Percentiles rank a stretch among this genome's conserved stretches.
Conservation (phyloP, 1,140 invertebrate species). For the Neotoxoptera formosana region DNA sequence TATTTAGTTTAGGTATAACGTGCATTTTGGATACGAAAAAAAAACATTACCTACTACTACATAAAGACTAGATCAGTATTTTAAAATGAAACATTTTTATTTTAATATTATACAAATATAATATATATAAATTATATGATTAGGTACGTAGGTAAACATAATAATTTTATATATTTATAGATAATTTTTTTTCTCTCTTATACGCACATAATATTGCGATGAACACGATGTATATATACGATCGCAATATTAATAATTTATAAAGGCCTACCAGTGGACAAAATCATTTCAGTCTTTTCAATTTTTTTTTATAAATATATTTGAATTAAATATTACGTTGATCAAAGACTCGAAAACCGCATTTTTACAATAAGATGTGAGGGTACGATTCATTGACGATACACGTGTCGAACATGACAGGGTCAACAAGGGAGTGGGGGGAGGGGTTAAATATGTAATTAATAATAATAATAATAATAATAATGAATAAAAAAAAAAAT, state of each 20-base stretch:
- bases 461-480: slow-evolving; percentile 14
- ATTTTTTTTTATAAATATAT: slow-evolving; percentile 43
- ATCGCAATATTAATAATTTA: slow-evolving; percentile 35
- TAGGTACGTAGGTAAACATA: background rate
- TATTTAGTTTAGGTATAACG: slow-evolving; percentile 49
- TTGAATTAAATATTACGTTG: slow-evolving; percentile 37
- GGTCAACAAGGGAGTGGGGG: background rate
- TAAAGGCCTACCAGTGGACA: slow-evolving; percentile 51
- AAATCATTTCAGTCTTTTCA: slow-evolving; percentile 55
- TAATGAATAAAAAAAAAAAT: background rate
- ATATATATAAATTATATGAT: slow-evolving; percentile 8
- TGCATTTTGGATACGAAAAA: slow-evolving; percentile 28
- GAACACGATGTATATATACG: background rate
- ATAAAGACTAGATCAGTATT: slow-evolving; percentile 56
- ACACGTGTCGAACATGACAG: background rate
- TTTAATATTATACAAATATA: slow-evolving; percentile 20
- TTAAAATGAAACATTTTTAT: slow-evolving; percentile 37
- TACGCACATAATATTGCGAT: slow-evolving; percentile 9
- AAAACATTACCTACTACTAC: slow-evolving; percentile 38
- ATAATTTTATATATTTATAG: background rate
- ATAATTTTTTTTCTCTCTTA: background rate
- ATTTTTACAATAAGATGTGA: background rate
- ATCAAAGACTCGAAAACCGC: slow-evolving; percentile 40
- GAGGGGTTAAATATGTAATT: background rate
- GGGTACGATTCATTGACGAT: background rate